Percentiles rank a stretch among this genome's conserved stretches.
Evolutionary conservation across 2,888 invertebrate genomes (phyloP).

Genomic region (Orgyia antiqua): DNA sequence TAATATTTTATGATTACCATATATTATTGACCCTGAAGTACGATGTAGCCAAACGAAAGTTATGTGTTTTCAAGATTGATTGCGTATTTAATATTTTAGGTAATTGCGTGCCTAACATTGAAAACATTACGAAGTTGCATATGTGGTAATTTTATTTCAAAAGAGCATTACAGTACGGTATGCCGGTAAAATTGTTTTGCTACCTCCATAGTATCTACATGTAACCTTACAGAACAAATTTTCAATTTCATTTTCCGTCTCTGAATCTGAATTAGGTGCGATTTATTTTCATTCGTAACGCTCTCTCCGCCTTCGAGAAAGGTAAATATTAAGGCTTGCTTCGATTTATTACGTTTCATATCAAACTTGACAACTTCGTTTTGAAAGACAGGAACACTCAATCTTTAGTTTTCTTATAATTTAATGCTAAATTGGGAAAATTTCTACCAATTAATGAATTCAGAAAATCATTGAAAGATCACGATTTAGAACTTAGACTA

Average conservation of each 20-base stretch:
- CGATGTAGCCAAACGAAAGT: too few species aligned
- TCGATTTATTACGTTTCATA: conserved; percentile 40
- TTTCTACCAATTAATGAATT: too few species aligned
- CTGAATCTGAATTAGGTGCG: conserved; percentile 48
- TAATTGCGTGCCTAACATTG: too few species aligned
- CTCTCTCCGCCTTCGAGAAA: conserved; percentile 29
- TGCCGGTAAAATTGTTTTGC: conserved; percentile 27
- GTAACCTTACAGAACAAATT: conserved; percentile 38
- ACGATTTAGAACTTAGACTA: too few species aligned
- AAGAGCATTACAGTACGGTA: conserved; percentile 37
- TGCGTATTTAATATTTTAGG: too few species aligned
- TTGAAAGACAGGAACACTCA: conserved; percentile 24
- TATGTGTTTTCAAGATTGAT: too few species aligned
- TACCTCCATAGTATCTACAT: conserved; percentile 32
- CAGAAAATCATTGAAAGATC: too few species aligned
- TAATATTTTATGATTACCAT: too few species aligned
- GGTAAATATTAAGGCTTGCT: conserved; percentile 39
- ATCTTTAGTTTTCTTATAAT: too few species aligned
- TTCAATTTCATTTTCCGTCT: conserved; percentile 54
- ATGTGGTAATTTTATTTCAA: conserved; percentile 38
- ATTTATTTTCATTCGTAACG: conserved; percentile 56
- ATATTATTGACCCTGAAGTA: too few species aligned
- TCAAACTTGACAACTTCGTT: conserved; percentile 36
- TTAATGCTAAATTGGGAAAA: conserved; percentile 17
- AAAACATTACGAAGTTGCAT: too few species aligned